Evolutionary conservation across 2,888 invertebrate species (phyloP).

Genomic region (Mythimna lalbum): DNA sequence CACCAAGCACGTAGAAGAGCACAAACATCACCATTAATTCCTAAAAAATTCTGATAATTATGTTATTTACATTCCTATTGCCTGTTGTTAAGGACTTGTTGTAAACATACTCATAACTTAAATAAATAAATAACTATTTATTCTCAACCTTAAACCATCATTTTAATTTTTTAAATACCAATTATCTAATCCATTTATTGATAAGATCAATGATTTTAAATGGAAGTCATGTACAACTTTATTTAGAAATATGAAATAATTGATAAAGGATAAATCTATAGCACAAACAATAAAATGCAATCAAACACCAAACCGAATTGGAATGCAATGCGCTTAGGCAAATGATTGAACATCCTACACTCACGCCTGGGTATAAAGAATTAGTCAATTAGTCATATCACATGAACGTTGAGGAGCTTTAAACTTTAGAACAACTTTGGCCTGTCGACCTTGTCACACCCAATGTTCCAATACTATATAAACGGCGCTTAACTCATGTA

Average conservation of each 20-base stretch:
- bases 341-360: background rate
- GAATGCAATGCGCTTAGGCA: background rate
- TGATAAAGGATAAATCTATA: background rate
- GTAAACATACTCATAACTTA: constrained; percentile 40
- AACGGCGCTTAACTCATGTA: constrained; percentile 68
- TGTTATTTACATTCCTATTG: constrained; percentile 20
- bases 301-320: background rate
- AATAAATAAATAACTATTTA: constrained; percentile 46
- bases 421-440: constrained; percentile 68
- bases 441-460: constrained; percentile 80
- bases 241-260: background rate
- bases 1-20: constrained; percentile 66
- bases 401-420: constrained; percentile 47
- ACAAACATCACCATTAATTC: constrained; percentile 60
- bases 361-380: constrained; percentile 17
- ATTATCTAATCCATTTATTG: no score
- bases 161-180: background rate
- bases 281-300: constrained; percentile 15
- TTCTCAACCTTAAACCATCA: constrained; percentile 6
- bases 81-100: constrained; percentile 38
- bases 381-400: constrained; percentile 56
- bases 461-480: constrained; percentile 76
- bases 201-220: background rate
- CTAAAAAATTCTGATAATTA: background rate
- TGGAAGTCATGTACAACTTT: background rate